phyloP scores from a whole-genome alignment of 2,113 vertebrate species.

The Acanthisitta chloris region DNA sequence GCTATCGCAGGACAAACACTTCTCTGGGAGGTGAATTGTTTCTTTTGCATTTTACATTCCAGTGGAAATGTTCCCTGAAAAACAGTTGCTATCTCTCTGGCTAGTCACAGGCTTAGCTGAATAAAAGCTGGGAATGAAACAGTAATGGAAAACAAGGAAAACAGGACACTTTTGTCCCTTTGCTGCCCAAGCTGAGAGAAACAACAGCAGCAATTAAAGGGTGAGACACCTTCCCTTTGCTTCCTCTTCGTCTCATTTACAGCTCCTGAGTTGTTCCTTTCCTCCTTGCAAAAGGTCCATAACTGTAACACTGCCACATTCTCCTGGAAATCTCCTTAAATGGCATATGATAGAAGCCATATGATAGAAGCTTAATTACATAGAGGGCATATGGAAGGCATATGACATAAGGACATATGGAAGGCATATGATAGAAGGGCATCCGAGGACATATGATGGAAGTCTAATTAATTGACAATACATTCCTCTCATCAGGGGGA shows the following conservation, averaged over 20 bases:
- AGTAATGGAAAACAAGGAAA: not conserved
- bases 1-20: not conserved
- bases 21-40: not conserved
- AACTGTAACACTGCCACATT: constrained; percentile 51
- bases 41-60: not conserved
- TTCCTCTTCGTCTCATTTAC: not conserved
- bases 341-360: constrained; percentile 69
- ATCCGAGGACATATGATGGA: constrained; percentile 67
- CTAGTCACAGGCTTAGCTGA: not conserved
- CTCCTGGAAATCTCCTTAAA: constrained; percentile 61
- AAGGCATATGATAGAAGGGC: constrained; percentile 68
- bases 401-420: constrained; percentile 69
- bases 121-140: not conserved
- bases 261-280: constrained; percentile 8
- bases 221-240: not conserved
- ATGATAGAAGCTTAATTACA: constrained; percentile 69
- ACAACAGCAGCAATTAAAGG: not conserved
- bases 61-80: not conserved
- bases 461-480: constrained; percentile 70
- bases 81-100: not conserved
- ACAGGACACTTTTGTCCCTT: not conserved
- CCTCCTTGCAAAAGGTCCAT: constrained; percentile 33
- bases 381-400: constrained; percentile 69
- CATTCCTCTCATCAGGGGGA: constrained; percentile 55
- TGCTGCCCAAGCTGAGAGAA: not conserved